phyloP scores from a whole-genome alignment of 2,797 vertebrate genomes.

The Picus viridis region DNA sequence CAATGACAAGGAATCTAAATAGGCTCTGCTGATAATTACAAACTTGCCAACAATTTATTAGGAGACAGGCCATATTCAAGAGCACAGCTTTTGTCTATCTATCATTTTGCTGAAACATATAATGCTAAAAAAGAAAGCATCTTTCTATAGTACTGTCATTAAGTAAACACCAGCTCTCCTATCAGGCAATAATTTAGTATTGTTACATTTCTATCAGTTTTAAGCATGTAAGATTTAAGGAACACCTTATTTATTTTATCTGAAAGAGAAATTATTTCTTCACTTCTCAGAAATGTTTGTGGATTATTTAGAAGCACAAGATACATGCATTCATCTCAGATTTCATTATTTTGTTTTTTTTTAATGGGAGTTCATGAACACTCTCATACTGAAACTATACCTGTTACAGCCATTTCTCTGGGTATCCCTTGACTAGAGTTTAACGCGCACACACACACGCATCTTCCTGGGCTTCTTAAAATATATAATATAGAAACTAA shows the following conservation, averaged over 20 bases:
- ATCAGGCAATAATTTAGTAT: not conserved
- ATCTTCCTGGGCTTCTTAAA: not conserved
- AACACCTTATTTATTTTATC: not conserved
- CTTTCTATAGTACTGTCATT: not conserved
- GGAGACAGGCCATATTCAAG: not conserved
- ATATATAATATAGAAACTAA: not conserved
- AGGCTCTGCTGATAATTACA: not conserved
- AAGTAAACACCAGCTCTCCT: not conserved
- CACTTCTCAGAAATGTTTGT: accelerated
- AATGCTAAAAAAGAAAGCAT: not conserved
- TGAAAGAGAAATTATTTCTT: not conserved
- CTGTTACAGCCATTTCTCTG: not conserved
- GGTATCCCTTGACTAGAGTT: not conserved
- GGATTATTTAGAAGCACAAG: not conserved
- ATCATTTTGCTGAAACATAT: not conserved
- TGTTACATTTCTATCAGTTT: not conserved
- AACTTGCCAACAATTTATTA: not conserved
- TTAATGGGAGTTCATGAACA: not conserved
- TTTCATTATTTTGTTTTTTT: not conserved
- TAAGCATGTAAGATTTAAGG: not conserved
- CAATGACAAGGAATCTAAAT: not conserved
- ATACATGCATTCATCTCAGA: not conserved
- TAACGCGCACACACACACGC: not conserved
- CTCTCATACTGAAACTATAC: not conserved
- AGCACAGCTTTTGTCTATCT: not conserved